Evolutionary conservation across 1,140 invertebrate species (phyloP).

Genomic region (Drosophila willistoni): DNA sequence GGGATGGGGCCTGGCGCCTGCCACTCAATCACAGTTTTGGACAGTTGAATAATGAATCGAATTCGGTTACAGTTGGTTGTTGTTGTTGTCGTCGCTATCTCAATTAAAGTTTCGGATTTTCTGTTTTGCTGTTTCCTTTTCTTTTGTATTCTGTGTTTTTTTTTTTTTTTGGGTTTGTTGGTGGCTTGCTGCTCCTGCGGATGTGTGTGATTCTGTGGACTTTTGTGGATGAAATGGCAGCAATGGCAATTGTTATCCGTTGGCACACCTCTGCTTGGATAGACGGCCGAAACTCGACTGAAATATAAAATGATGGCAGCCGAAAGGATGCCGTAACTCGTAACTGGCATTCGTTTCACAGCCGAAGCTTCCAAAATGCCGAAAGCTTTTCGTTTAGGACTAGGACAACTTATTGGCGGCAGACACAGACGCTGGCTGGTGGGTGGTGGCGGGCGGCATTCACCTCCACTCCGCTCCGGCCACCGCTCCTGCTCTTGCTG

Average conservation of each 20-base stretch:
- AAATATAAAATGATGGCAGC: conserved; percentile 8
- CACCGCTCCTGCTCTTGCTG: conserved; percentile 21
- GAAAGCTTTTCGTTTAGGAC: conserved; percentile 70
- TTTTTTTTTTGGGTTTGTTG: conserved; percentile 28
- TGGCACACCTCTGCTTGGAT: conserved; percentile 72
- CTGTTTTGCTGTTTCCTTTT: conserved; percentile 13
- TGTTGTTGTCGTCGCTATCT: conserved; percentile 30
- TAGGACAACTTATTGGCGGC: conserved; percentile 66
- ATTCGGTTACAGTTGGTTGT: conserved; percentile 29
- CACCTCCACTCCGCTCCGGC: conserved; percentile 23
- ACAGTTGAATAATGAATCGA: conserved; percentile 26
- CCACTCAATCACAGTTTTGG: conserved; percentile 38
- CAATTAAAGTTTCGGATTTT: conserved; percentile 19
- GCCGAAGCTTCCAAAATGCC: conserved; percentile 21
- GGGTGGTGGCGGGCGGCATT: conserved; percentile 19
- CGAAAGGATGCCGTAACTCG: conserved; percentile 30
- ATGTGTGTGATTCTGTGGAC: conserved; percentile 26
- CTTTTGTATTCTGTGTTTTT: conserved; percentile 21
- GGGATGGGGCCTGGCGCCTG: conserved; percentile 2
- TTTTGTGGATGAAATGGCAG: conserved; percentile 13
- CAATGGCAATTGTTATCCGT: conserved; percentile 35
- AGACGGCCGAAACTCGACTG: conserved; percentile 81
- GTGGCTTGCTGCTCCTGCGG: conserved; percentile 35
- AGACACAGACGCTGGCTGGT: conserved; percentile 46
- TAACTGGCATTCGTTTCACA: background rate